phyloP scores from a whole-genome alignment of 2,113 vertebrate genomes.

The Mormyrus lacerda region DNA sequence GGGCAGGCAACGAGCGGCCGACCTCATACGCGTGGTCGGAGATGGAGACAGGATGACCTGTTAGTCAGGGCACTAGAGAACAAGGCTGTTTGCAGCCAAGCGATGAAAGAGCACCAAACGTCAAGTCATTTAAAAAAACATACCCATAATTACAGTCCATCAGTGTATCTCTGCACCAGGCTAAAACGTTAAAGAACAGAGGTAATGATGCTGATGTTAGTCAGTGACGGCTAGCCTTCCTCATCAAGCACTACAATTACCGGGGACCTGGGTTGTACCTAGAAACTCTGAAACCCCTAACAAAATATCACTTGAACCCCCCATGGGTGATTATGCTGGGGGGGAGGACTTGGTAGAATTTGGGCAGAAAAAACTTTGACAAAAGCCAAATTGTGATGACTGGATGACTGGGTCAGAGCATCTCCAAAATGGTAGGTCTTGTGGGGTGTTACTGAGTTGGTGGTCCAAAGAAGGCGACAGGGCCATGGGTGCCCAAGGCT shows the following conservation, averaged over 20 bases:
- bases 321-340: background rate
- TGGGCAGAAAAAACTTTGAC: background rate
- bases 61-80: background rate
- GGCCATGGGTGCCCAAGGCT: background rate
- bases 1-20: background rate
- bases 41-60: background rate
- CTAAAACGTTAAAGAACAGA: background rate
- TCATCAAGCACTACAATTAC: background rate
- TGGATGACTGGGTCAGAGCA: background rate
- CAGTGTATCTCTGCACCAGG: background rate
- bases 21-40: background rate
- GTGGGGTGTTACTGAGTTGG: too few species aligned
- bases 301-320: background rate
- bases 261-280: background rate
- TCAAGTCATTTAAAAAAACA: background rate
- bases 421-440: background rate
- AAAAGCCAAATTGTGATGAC: background rate
- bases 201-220: background rate
- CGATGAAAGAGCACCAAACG: background rate
- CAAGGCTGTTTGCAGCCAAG: background rate
- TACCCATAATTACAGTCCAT: background rate
- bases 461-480: too few species aligned
- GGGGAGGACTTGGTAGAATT: background rate
- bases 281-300: background rate
- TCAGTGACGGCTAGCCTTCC: background rate